These are phyloP conservation scores for Fundulus diaphanus DNA, from an alignment of 2,797 vertebrate species.

Conservation along the genomic window DNA sequence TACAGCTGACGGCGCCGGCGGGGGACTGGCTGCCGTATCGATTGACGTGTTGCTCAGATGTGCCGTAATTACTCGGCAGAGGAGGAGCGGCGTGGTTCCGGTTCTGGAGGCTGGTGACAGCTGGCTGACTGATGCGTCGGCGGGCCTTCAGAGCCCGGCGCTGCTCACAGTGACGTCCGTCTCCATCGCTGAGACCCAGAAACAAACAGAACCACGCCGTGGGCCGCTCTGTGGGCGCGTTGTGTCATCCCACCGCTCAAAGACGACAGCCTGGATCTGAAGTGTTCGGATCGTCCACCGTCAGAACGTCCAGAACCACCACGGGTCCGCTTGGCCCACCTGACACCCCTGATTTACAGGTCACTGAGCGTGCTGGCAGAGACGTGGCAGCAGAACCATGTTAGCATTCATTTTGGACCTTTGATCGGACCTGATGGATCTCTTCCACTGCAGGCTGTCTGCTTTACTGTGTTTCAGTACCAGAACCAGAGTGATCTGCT, in stretches of 20 bases:
- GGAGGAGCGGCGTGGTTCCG: slow-evolving; percentile 13
- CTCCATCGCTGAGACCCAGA: slow-evolving; percentile 26
- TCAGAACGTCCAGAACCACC: background rate
- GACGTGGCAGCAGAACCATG: too few relatives aligned
- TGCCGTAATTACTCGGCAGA: background rate
- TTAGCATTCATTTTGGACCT: too few relatives aligned
- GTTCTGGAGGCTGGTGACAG: slow-evolving; percentile 33
- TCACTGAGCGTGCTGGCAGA: too few relatives aligned
- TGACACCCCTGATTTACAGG: too few relatives aligned
- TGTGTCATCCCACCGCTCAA: slow-evolving; percentile 9
- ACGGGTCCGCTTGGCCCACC: too few relatives aligned
- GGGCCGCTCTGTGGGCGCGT: slow-evolving; percentile 35
- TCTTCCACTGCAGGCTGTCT: too few relatives aligned
- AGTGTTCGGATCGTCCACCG: slow-evolving; percentile 13
- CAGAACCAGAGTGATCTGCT: too few relatives aligned
- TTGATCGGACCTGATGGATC: too few relatives aligned
- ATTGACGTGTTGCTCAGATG: background rate
- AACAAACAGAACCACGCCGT: slow-evolving; percentile 10
- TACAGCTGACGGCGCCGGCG: background rate
- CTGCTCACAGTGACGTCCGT: slow-evolving; percentile 35
- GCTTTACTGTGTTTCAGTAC: too few relatives aligned
- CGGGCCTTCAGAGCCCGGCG: slow-evolving; percentile 28
- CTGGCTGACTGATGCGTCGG: slow-evolving; percentile 30
- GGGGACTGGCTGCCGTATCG: background rate
- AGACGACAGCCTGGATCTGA: slow-evolving; percentile 12